Evolutionary conservation across 2,797 vertebrate species (phyloP).

Genomic region (Chrosomus eos): DNA sequence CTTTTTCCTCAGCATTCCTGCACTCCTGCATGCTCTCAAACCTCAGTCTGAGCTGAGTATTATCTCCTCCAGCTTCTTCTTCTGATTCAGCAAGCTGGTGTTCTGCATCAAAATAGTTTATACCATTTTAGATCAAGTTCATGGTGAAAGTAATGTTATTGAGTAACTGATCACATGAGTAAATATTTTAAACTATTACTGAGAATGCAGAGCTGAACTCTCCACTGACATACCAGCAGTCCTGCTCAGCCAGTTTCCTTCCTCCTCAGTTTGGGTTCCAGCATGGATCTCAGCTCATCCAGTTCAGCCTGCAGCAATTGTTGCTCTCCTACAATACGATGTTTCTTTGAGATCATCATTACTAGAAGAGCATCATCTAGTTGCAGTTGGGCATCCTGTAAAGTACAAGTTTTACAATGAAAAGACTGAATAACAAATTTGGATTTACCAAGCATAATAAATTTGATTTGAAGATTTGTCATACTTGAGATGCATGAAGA

Average conservation of each 20-base stretch:
- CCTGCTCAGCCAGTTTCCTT: conserved; percentile 83
- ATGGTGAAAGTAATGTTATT: no score
- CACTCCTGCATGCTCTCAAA: conserved; percentile 90
- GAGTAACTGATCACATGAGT: no score
- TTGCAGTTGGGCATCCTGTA: conserved; percentile 78
- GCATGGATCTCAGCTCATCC: conserved; percentile 69
- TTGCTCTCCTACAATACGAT: conserved; percentile 80
- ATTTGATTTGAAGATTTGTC: background rate
- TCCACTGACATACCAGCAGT: conserved; percentile 69
- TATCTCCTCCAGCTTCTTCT: conserved; percentile 71
- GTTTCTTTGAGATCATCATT: conserved; percentile 82
- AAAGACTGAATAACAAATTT: background rate
- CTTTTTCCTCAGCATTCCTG: conserved; percentile 91
- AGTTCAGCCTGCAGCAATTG: conserved; percentile 76
- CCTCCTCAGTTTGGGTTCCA: conserved; percentile 79
- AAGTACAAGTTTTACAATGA: background rate
- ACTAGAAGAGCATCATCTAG: conserved; percentile 68
- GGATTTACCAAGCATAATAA: background rate
- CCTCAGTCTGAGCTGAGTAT: conserved; percentile 80
- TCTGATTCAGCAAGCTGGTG: conserved; percentile 86
- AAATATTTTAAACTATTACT: no score
- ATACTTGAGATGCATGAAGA: conserved; percentile 71
- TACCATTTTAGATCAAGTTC: no score
- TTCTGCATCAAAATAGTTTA: no score
- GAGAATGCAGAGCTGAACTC: conserved; percentile 84